phyloP scores from a whole-genome alignment of 1,140 invertebrate genomes.

The Apis cerana region DNA sequence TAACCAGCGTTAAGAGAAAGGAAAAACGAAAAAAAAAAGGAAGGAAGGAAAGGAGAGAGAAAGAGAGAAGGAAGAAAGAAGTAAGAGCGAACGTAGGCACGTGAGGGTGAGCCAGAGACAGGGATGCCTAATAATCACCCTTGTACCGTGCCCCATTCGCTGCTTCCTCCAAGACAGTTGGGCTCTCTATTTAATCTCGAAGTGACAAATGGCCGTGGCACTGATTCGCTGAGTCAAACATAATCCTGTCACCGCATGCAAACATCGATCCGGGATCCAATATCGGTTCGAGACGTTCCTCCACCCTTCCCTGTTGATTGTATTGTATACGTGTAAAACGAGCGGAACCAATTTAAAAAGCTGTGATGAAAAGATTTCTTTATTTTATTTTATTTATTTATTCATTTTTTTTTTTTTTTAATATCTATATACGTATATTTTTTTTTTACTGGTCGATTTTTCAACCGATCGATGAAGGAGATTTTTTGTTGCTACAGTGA shows the following conservation, averaged over 20 bases:
- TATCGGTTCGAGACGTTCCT: slow-evolving; percentile 55
- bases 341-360: slow-evolving; percentile 24
- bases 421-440: too few relatives aligned
- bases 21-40: too few relatives aligned
- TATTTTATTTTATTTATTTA: background rate
- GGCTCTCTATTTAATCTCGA: slow-evolving; percentile 75
- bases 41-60: background rate
- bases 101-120: slow-evolving; percentile 11
- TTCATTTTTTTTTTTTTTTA: background rate
- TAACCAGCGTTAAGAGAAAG: too few relatives aligned
- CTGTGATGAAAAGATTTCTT: background rate
- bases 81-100: background rate
- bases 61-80: background rate
- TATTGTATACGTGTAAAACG: background rate
- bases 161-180: slow-evolving; percentile 67
- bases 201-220: slow-evolving; percentile 75
- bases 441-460: background rate
- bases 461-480: slow-evolving; percentile 43
- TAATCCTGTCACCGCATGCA: slow-evolving; percentile 76
- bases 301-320: slow-evolving; percentile 16
- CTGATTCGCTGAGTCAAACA: slow-evolving; percentile 77
- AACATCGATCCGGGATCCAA: slow-evolving; percentile 73
- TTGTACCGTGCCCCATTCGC: slow-evolving; percentile 52
- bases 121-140: slow-evolving; percentile 61
- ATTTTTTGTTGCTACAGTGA: background rate